Percentiles rank a stretch among this genome's conserved stretches.
Conservation (phyloP, 2,888 invertebrate species). For the Abscondita cerata region DNA sequence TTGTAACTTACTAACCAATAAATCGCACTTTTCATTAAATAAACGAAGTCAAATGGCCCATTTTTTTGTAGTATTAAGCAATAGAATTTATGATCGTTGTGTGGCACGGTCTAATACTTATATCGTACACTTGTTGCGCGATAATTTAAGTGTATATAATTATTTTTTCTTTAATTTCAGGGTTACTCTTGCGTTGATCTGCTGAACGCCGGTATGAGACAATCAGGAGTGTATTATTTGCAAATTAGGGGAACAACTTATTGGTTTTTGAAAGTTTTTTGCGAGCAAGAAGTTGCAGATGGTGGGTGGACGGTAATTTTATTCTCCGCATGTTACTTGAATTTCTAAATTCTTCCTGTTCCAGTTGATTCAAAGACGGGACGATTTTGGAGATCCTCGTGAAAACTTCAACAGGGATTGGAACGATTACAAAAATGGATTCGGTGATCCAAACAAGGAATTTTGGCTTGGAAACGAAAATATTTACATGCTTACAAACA, state of each 20-base stretch:
- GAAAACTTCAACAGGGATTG: constrained; percentile 93
- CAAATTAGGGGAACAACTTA: constrained; percentile 91
- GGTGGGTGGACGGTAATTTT: constrained; percentile 90
- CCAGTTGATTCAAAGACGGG: constrained; percentile 88
- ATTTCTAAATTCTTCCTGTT: constrained; percentile 31
- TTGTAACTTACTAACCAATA: no score
- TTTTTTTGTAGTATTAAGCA: no score
- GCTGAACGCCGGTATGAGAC: constrained; percentile 83
- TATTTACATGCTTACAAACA: constrained; percentile 91
- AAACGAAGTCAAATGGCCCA: no score
- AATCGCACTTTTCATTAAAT: no score
- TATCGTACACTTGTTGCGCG: constrained; percentile 2
- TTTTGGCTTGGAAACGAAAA: constrained; percentile 95
- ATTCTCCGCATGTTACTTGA: background rate
- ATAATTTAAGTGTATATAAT: no score
- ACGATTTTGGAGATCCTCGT: constrained; percentile 85
- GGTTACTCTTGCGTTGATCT: constrained; percentile 90
- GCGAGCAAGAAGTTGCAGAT: constrained; percentile 87
- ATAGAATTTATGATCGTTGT: no score
- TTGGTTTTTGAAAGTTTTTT: constrained; percentile 91
- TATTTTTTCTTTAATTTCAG: constrained; percentile 61
- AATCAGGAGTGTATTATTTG: constrained; percentile 87
- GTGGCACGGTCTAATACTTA: no score
- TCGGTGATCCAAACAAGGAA: constrained; percentile 88
- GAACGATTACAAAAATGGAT: constrained; percentile 92